phyloP scores from a whole-genome alignment of 2,113 vertebrate genomes.

The Prunella fulvescens region DNA sequence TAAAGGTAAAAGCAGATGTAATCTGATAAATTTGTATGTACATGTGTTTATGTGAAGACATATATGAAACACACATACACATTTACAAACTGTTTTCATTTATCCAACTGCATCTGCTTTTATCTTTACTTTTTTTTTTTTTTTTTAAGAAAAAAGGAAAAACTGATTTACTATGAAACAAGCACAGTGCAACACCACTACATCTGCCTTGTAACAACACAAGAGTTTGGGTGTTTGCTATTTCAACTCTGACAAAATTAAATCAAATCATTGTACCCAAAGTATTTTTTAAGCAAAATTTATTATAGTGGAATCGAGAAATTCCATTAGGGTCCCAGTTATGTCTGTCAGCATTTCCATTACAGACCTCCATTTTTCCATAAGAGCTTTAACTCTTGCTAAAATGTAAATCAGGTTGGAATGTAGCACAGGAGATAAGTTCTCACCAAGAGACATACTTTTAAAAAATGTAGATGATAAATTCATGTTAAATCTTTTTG shows the following conservation, averaged over 20 bases:
- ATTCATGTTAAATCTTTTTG: slow-evolving; percentile 44
- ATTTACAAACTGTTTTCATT: slow-evolving; percentile 49
- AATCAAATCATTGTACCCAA: neutral
- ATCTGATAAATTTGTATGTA: slow-evolving; percentile 70
- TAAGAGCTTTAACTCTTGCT: slow-evolving; percentile 1
- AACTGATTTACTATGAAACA: slow-evolving; percentile 1
- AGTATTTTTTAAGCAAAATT: neutral
- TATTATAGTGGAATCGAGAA: slow-evolving; percentile 5
- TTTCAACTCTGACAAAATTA: neutral
- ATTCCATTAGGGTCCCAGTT: slow-evolving; percentile 48
- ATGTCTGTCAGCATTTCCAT: neutral
- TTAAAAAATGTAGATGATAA: slow-evolving; percentile 36
- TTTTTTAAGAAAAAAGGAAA: neutral
- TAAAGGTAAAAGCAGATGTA: slow-evolving; percentile 81
- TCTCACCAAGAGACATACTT: slow-evolving; percentile 47
- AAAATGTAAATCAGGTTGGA: slow-evolving; percentile 50
- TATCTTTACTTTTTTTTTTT: neutral
- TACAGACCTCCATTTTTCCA: slow-evolving; percentile 25
- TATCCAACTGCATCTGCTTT: slow-evolving; percentile 36
- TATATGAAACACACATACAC: slow-evolving; percentile 24
- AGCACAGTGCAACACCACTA: slow-evolving; percentile 17
- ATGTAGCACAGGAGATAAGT: slow-evolving; percentile 11
- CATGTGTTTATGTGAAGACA: slow-evolving; percentile 66
- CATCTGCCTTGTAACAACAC: neutral
- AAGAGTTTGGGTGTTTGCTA: neutral